Conservation (phyloP, 2,888 invertebrate genomes). For the Allolobophora icterica region DNA sequence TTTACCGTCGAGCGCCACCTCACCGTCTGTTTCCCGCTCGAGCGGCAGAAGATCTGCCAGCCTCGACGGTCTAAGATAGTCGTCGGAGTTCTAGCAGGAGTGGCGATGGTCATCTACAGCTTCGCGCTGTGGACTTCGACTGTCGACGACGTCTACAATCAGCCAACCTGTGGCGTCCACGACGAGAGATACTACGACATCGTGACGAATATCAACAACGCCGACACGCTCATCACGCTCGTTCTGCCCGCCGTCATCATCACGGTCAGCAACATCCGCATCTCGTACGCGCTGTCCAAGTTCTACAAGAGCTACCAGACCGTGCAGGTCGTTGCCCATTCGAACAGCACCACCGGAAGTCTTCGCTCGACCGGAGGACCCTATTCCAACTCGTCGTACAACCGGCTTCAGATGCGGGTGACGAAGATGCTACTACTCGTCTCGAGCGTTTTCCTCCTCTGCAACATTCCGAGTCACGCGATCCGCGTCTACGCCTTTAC, state of each 20-base stretch:
- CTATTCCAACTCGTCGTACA: slow-evolving; percentile 34
- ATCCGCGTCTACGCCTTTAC: slow-evolving; percentile 37
- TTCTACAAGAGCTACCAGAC: slow-evolving; percentile 38
- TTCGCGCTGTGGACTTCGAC: slow-evolving; percentile 53
- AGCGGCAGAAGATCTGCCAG: slow-evolving; percentile 52
- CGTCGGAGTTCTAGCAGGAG: slow-evolving; percentile 52
- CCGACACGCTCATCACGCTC: slow-evolving; percentile 44
- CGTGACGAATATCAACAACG: slow-evolving; percentile 36
- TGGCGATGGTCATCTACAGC: slow-evolving; percentile 54
- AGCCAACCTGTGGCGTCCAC: slow-evolving; percentile 25
- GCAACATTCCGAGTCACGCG: slow-evolving; percentile 44
- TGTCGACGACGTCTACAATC: slow-evolving; percentile 26
- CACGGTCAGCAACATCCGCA: slow-evolving; percentile 42
- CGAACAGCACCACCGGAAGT: slow-evolving; percentile 28
- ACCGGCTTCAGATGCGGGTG: slow-evolving; percentile 43
- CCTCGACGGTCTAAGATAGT: slow-evolving; percentile 58
- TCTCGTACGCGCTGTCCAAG: slow-evolving; percentile 39
- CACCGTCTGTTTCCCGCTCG: slow-evolving; percentile 44
- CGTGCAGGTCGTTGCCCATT: not conserved
- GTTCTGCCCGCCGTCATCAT: slow-evolving; percentile 44
- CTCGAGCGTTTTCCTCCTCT: slow-evolving; percentile 45
- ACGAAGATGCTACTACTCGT: slow-evolving; percentile 45
- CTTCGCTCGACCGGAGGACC: not conserved
- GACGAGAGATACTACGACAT: slow-evolving; percentile 30
- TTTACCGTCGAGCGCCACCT: slow-evolving; percentile 48